Base-by-base conservation (phyloP, 2,797 vertebrate genomes). In the Pogoniulus pusillus region DNA sequence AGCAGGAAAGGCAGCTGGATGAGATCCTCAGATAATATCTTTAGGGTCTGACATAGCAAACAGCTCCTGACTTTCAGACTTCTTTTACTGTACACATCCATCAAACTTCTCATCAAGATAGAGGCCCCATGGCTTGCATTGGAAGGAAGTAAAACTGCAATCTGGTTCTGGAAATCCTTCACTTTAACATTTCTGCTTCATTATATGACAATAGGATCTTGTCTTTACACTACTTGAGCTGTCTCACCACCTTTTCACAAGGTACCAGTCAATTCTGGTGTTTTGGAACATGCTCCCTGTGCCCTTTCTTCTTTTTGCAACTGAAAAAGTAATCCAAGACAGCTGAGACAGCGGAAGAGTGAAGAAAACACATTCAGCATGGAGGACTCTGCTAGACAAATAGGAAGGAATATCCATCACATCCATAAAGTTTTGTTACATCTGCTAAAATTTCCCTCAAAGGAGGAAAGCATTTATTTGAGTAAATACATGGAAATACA, bases 1-100 rank as follows among this genome's bases (percentile, higher is more conserved):
- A 71, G 60, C 62, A 71, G 64, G 69, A 80, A 88, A 90, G 85
- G 68, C 71, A 88, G 88, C 35, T 92, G 87, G 66, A 69, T 27
- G 35, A 93, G 74, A 63, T 78, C 34, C 59, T 57, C 23, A 9
- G 73, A 54, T 37, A 62, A 58, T 65, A 76, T 57, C 93, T 90
- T 63, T 39, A 79, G 65, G 85, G 78, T 84, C 64, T 39, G 79
- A 57, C 83, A 70, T 1, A 35, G 59, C 58, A 80, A 92, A 87
- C 23, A 63, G 71, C 26, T 84, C 57, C 71, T 16, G 66, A 47
- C 55, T 86, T 82, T 47, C 74, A 76, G 68, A 60, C 30, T 35
- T 57, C 47, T 91, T 83, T 87, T 53, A 32, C 10, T 27, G n/a
- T 22, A 26, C 63, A 66, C 68, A 29, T 55, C 47, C 49, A 60